Percentiles rank a stretch among this genome's conserved stretches.
Conservation (phyloP, 2,888 invertebrate species). For the Drosophila cognata region DNA sequence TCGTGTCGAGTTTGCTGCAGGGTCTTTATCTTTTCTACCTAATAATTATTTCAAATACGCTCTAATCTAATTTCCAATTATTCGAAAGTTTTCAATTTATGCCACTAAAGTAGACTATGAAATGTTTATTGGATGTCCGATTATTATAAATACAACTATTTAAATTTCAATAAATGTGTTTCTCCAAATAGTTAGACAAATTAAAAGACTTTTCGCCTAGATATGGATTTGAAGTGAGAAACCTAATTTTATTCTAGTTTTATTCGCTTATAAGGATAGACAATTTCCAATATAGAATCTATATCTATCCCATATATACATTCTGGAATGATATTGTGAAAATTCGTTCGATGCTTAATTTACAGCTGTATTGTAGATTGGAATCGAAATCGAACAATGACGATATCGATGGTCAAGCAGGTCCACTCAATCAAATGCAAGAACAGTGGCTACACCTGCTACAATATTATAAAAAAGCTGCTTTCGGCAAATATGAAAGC, state of each 20-base stretch:
- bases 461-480: constrained; percentile 57
- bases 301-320: background rate
- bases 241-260: background rate
- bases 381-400: constrained; percentile 19
- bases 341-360: constrained; percentile 44
- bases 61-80: constrained; percentile 33
- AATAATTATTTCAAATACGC: constrained; percentile 58
- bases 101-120: background rate
- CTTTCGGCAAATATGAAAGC: constrained; percentile 80
- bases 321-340: background rate
- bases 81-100: constrained; percentile 3
- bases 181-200: background rate
- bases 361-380: constrained; percentile 43
- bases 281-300: background rate
- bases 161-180: no score
- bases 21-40: constrained; percentile 22
- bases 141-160: background rate
- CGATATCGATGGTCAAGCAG: constrained; percentile 32
- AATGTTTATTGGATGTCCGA: background rate
- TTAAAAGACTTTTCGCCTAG: background rate
- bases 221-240: background rate
- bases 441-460: constrained; percentile 53
- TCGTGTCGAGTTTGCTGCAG: constrained; percentile 37
- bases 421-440: constrained; percentile 41
- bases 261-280: background rate